Conservation (phyloP, 2,888 invertebrate species). For the Lydus trimaculatus region DNA sequence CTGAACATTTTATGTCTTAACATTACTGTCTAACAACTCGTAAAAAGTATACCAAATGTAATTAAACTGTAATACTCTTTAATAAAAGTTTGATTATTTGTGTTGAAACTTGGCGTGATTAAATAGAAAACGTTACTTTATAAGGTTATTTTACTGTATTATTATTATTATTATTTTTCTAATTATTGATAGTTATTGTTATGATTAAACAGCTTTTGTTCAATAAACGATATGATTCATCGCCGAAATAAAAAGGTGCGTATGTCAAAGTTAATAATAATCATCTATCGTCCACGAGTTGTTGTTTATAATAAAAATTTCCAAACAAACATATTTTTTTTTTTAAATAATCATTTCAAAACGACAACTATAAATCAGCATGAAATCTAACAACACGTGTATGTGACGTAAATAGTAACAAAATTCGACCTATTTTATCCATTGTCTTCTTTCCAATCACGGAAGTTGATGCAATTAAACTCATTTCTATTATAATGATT, state of each 20-base stretch:
- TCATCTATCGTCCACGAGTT: too few relatives aligned
- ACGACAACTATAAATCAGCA: neutral
- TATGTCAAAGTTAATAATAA: too few relatives aligned
- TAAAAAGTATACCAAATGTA: neutral
- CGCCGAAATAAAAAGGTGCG: too few relatives aligned
- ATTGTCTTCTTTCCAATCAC: neutral
- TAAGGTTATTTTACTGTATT: neutral
- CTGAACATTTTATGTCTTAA: neutral
- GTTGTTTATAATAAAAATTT: neutral
- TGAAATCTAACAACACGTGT: neutral
- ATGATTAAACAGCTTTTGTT: neutral
- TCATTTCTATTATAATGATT: neutral
- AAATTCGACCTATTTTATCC: neutral
- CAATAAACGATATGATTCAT: too few relatives aligned
- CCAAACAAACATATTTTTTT: neutral
- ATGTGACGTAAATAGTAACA: neutral
- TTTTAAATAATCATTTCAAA: neutral
- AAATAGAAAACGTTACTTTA: neutral
- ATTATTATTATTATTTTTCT: neutral
- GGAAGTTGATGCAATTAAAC: neutral
- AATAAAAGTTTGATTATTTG: slow-evolving; percentile 1
- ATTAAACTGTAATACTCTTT: neutral
- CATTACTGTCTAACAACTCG: neutral
- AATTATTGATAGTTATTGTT: neutral
- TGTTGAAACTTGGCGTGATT: neutral